Conservation (phyloP, 1,140 invertebrate genomes). For the Micrasema longulum region DNA sequence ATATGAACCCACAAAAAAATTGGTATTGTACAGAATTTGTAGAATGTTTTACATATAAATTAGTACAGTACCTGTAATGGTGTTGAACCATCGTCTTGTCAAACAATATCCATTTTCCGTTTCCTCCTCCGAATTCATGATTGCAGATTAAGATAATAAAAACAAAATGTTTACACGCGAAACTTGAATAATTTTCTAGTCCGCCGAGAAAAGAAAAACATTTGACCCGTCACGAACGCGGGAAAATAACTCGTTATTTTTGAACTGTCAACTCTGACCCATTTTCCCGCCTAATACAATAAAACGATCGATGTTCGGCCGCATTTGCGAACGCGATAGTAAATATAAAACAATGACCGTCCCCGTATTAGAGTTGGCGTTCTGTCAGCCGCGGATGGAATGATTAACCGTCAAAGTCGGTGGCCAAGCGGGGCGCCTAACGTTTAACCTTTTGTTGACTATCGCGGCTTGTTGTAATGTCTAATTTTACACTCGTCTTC, state of each 20-base stretch:
- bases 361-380: background rate
- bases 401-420: slow-evolving; percentile 20
- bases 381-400: background rate
- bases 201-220: no score
- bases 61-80: slow-evolving; percentile 45
- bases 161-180: slow-evolving; percentile 19
- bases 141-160: slow-evolving; percentile 18
- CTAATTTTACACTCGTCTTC: slow-evolving; percentile 47
- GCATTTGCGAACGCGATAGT: slow-evolving; percentile 3
- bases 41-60: no score
- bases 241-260: background rate
- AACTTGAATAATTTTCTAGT: background rate
- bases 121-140: slow-evolving; percentile 44
- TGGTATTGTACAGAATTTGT: no score
- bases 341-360: background rate
- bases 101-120: slow-evolving; percentile 47
- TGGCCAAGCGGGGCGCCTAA: background rate
- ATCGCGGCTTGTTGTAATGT: slow-evolving; percentile 23
- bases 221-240: background rate
- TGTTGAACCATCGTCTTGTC: slow-evolving; percentile 48
- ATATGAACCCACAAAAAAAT: no score
- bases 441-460: slow-evolving; percentile 40
- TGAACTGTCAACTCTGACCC: background rate
- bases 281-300: background rate
- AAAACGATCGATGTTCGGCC: slow-evolving; percentile 3